These are phyloP conservation scores for Vesta saturnalis DNA, from an alignment of 2,888 invertebrate genomes.

Conservation along the genomic window DNA sequence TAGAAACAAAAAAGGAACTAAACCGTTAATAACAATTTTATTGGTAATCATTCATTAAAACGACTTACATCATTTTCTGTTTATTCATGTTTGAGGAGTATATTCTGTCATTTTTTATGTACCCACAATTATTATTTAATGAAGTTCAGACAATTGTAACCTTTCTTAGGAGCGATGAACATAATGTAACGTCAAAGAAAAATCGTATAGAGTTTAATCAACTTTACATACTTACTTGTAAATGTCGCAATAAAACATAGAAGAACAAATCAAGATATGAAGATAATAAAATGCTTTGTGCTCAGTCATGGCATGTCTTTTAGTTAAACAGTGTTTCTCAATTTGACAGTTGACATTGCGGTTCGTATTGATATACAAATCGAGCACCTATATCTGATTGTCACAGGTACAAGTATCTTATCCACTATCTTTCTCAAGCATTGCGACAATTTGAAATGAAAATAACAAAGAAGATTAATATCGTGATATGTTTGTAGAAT, in stretches of 20 bases:
- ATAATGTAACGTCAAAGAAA: too few species aligned
- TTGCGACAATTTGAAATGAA: conserved; percentile 45
- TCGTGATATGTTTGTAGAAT: conserved; percentile 27
- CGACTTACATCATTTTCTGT: too few species aligned
- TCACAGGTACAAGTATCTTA: conserved; percentile 33
- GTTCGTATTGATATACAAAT: conserved; percentile 40
- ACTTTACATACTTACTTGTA: conserved; percentile 44
- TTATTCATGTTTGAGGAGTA: too few species aligned
- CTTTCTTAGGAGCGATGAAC: too few species aligned
- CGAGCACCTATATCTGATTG: conserved; percentile 40
- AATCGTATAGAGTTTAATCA: conserved; percentile 37
- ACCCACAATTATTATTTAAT: too few species aligned
- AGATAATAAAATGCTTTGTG: conserved; percentile 35
- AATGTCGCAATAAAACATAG: conserved; percentile 46
- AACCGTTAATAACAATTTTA: too few species aligned
- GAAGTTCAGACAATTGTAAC: too few species aligned
- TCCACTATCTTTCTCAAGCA: conserved; percentile 39
- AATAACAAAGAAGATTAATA: conserved; percentile 33
- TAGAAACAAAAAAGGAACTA: conserved; percentile 23
- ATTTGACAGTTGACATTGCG: conserved; percentile 41
- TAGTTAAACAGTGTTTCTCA: conserved; percentile 32
- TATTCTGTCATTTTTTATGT: too few species aligned
- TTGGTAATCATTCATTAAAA: too few species aligned
- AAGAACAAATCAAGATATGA: conserved; percentile 40
- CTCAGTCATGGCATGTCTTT: conserved; percentile 37